Evolutionary conservation across 2,113 vertebrate genomes (phyloP).

Genomic region (Xenopus borealis): DNA sequence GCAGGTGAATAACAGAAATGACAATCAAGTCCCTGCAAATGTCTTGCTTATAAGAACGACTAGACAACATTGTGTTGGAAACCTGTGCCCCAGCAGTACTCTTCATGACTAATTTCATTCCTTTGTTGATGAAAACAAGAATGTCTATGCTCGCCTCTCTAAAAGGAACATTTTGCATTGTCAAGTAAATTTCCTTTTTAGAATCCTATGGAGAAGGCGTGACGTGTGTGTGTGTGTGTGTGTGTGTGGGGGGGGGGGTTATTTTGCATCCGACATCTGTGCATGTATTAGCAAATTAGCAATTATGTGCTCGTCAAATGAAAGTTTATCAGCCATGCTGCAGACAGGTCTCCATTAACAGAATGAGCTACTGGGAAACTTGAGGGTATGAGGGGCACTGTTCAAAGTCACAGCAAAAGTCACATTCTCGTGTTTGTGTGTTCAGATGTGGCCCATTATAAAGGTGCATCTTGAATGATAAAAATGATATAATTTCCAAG

Average conservation of each 20-base stretch:
- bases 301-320: constrained; percentile 37
- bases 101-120: not conserved
- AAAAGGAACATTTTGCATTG: constrained; percentile 11
- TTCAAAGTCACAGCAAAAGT: not conserved
- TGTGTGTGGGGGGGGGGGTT: constrained; percentile 11
- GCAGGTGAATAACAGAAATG: not conserved
- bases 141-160: constrained; percentile 9
- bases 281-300: constrained; percentile 33
- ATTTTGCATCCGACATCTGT: constrained; percentile 40
- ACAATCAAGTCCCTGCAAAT: not conserved
- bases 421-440: no score
- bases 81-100: constrained; percentile 10
- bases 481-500: no score
- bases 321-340: constrained; percentile 3
- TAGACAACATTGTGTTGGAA: not conserved
- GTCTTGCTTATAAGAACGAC: not conserved
- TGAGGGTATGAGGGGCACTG: constrained; percentile 5
- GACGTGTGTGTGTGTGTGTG: no score
- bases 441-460: no score
- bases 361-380: constrained; percentile 20
- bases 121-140: constrained; percentile 21
- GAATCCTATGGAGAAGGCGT: not conserved
- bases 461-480: no score
- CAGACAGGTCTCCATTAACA: constrained; percentile 27
- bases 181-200: constrained; percentile 22